Conservation (phyloP, 1,140 invertebrate species). For the Orchesella cincta region DNA sequence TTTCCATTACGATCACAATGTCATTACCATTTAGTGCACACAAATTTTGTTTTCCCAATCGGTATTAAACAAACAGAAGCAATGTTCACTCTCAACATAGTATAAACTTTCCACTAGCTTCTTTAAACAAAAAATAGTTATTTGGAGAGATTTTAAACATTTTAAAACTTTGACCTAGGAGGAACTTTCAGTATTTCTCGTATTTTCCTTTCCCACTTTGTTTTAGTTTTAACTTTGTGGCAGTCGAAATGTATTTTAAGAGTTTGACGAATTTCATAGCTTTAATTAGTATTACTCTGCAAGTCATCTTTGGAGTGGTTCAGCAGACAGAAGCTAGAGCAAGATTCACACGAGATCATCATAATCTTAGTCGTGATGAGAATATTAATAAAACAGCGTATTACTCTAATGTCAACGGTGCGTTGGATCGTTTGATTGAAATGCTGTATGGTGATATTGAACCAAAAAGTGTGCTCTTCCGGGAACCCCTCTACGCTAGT, state of each 20-base stretch:
- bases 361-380: neutral
- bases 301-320: neutral
- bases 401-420: constrained; percentile 15
- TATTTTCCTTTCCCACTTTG: no score
- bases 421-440: constrained; percentile 41
- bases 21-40: no score
- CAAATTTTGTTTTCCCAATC: no score
- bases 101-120: no score
- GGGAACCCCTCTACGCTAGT: constrained; percentile 27
- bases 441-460: constrained; percentile 46
- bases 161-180: neutral
- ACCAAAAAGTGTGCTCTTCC: constrained; percentile 34
- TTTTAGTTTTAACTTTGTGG: no score
- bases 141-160: neutral
- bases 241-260: constrained; percentile 19
- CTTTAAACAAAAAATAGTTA: neutral
- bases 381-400: neutral
- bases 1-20: no score
- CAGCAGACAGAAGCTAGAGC: neutral
- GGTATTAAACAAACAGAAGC: no score
- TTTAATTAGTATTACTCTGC: neutral
- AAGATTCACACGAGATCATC: neutral
- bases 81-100: no score
- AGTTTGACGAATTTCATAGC: neutral
- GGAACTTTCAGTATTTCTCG: no score